Evolutionary conservation across 1,140 invertebrate species (phyloP).

Genomic region (Ctenoplectra terminalis): DNA sequence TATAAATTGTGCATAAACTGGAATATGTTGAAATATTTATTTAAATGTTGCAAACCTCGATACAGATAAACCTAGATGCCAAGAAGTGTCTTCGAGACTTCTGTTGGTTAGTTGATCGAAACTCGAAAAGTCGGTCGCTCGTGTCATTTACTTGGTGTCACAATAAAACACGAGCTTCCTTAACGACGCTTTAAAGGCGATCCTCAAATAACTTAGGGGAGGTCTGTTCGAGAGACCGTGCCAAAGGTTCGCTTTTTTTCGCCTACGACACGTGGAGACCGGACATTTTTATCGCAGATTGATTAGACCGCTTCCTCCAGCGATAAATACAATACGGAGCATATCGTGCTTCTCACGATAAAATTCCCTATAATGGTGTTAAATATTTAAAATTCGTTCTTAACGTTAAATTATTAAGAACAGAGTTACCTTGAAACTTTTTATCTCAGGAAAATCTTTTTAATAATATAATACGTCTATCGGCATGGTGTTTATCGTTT

Average conservation of each 20-base stretch:
- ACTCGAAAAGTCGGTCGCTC: slow-evolving; percentile 20
- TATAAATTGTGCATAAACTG: too few species aligned
- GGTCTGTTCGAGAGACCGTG: slow-evolving; percentile 6
- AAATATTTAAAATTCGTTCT: not conserved
- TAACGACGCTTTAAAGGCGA: slow-evolving; percentile 16
- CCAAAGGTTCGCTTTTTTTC: slow-evolving; percentile 26
- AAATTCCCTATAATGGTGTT: too few species aligned
- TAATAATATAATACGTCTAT: not conserved
- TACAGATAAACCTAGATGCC: too few species aligned
- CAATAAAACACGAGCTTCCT: slow-evolving; percentile 17
- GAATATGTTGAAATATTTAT: too few species aligned
- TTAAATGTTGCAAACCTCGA: too few species aligned
- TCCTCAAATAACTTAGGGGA: slow-evolving; percentile 35
- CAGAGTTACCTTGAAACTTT: not conserved
- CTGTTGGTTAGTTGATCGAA: not conserved
- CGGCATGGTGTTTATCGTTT: not conserved
- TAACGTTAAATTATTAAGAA: too few species aligned
- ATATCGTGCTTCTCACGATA: too few species aligned
- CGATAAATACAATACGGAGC: too few species aligned
- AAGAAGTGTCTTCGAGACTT: not conserved
- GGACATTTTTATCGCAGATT: not conserved
- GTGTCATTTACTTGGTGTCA: slow-evolving; percentile 18
- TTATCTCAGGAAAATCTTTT: not conserved
- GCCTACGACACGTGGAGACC: not conserved
- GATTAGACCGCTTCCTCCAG: not conserved